Evolutionary conservation across 1,140 invertebrate species (phyloP).

Genomic region (Eupristina koningsbergeri): DNA sequence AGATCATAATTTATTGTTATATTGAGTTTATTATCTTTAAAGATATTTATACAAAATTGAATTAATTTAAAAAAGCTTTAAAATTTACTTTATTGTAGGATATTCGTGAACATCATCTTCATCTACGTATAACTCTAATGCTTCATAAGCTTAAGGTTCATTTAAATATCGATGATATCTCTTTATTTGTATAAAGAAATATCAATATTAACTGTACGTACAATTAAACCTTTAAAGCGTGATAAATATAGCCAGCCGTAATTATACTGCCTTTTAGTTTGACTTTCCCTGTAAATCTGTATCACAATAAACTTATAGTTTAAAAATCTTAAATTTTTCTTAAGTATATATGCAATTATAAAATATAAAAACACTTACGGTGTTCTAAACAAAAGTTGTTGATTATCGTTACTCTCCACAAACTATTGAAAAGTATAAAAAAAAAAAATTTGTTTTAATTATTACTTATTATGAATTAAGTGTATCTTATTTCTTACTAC

Average conservation of each 20-base stretch:
- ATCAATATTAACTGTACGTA: slow-evolving; percentile 74
- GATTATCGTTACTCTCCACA: slow-evolving; percentile 95
- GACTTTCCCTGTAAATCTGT: slow-evolving; percentile 91
- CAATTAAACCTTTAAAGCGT: slow-evolving; percentile 90
- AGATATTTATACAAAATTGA: neutral
- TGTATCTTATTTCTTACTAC: too few species aligned
- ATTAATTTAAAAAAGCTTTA: neutral
- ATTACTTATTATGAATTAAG: too few species aligned
- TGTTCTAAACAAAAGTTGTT: slow-evolving; percentile 95
- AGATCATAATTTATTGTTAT: too few species aligned
- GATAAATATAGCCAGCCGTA: slow-evolving; percentile 86
- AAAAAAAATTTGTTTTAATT: slow-evolving; percentile 22
- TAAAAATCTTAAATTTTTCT: neutral
- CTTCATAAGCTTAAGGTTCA: slow-evolving; percentile 83
- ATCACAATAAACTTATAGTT: slow-evolving; percentile 54
- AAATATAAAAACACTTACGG: slow-evolving; percentile 77
- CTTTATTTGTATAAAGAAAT: slow-evolving; percentile 63
- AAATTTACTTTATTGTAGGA: slow-evolving; percentile 85
- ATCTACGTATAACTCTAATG: slow-evolving; percentile 91
- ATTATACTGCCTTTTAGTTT: slow-evolving; percentile 95
- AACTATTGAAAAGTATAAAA: slow-evolving; percentile 76
- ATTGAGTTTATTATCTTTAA: too few species aligned
- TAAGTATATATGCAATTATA: neutral
- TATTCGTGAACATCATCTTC: slow-evolving; percentile 88
- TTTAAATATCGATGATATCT: slow-evolving; percentile 96